Base-by-base conservation (phyloP, 2,797 vertebrate genomes). In the Poecilia wingei region DNA sequence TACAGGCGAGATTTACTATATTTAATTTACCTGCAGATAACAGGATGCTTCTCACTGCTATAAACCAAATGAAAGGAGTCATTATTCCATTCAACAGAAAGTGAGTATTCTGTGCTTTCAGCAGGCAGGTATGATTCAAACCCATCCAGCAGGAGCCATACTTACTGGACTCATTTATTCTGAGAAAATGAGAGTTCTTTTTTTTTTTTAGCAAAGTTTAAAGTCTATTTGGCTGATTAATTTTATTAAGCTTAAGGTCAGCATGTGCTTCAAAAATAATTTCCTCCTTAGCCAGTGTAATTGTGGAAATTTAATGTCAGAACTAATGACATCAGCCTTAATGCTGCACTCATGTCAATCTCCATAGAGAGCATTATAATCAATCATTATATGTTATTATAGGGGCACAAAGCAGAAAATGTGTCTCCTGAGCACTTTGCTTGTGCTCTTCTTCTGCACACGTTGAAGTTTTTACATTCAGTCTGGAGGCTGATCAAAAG, bases 401-500 rank as follows among this genome's bases (percentile, higher is more conserved):
- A 73, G 66, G 79, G 82, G 66, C 43, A 70, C 41, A 66, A 69
- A 85, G 61, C 55, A 51, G 7, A 85, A 74, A 77, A 79, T 0
- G 69, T 64, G 47, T 43, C 66, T 75, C 39, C 36, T 45, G n/a
- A 85, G 51, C 85, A 83, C 61, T 79, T 71, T 18, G 16, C 59
- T 88, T 88, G 41, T 28, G 47, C 25, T 57, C 69, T 51, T 41
- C 51, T 39, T 74, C 51, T 43, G 0, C 43, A 39, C 43, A 72
- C 47, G 31, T 71, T 84, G 77, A 86, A 80, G 82, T 81, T 57
- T 88, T 86, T 76, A 75, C 72, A 81, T 87, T 87, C 72, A 82
- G 79, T 87, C 85, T 3, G n/a, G 61, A 55, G 51, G 57, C 84
- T 79, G 83, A 92, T 88, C 86, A 88, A 89, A 88, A 79, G 76